Evolutionary conservation across 53 echinoderm and acorn worm species (phyloP), one percentile per base, ranked within the genome.

Genomic region (Patiria pectinifera): DNA sequence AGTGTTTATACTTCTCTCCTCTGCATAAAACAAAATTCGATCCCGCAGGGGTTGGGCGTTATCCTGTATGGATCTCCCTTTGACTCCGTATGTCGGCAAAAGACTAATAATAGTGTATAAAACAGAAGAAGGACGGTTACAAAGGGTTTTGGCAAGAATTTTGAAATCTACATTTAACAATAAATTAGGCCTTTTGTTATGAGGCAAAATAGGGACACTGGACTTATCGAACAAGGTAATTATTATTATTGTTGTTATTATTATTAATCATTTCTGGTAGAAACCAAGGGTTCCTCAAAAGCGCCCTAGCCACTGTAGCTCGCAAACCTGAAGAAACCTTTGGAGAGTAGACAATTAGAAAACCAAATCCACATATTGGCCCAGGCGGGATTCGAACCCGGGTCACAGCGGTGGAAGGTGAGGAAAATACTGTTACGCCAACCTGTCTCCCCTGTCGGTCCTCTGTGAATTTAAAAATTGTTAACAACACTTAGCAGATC

Each of bases 141-240:
- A 35, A 35, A 35, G 35, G 2, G 80, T 23, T 70, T 94, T 94
- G 1, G 94, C 74, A 7, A 94, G 71, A 8, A 92, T 49, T 81
- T 92, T 87, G 19, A 82, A 92, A 62, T 94, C 92, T 0, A 62
- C 69, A 82, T 94, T 94, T 0, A 94, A 35, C 7, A 94, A 83
- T 43, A 83, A 82, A 26, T 92, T 94, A 10, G 94, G 94, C 21
- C 92, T 19, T 86, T 87, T 87, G 46, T 94, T 92, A 12, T 69
- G 0, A 4, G 92, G 77, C 3, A 13, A 1, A 12, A 21, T 26
- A 15, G 48, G 74, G 49, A 82, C 89, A 9, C 86, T 91, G 15
- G 22, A 59, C 62, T 83, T 85, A 14, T 92, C 87, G 0, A 94
- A 60, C 16, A 94, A 48, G 4, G 94, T 94, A 74, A 92, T 91